phyloP scores from a whole-genome alignment of 1,140 invertebrate species.

The Drosophila rufa region DNA sequence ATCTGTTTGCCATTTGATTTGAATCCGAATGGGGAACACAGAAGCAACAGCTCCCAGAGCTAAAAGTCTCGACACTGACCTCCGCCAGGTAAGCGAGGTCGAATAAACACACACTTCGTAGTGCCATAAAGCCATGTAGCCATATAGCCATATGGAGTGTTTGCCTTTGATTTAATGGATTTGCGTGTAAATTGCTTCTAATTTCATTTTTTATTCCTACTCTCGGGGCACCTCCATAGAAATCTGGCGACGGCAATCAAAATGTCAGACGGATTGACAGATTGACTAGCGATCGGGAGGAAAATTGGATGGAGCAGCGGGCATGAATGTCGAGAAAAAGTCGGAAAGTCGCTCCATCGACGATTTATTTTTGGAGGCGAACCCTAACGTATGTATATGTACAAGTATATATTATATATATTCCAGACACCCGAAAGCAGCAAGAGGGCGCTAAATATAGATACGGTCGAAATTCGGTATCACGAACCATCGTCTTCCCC shows the following conservation, averaged over 20 bases:
- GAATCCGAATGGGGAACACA: slow-evolving; percentile 22
- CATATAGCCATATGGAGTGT: slow-evolving; percentile 30
- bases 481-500: slow-evolving; percentile 11
- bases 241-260: slow-evolving; percentile 64
- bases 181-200: slow-evolving; percentile 69
- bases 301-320: slow-evolving; percentile 14
- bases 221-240: slow-evolving; percentile 22
- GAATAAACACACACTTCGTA: slow-evolving; percentile 22
- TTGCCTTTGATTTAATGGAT: slow-evolving; percentile 54
- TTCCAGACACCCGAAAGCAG: slow-evolving; percentile 34
- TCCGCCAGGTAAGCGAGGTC: slow-evolving; percentile 61
- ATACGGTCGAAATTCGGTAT: slow-evolving; percentile 20
- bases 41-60: slow-evolving; percentile 1
- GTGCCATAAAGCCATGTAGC: slow-evolving; percentile 1
- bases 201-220: slow-evolving; percentile 44
- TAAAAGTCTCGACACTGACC: slow-evolving; percentile 61
- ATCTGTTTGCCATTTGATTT: slow-evolving; percentile 46
- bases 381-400: slow-evolving; percentile 8
- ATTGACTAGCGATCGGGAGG: slow-evolving; percentile 64
- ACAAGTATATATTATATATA: slow-evolving; percentile 17
- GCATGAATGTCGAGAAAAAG: neutral
- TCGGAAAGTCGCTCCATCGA: slow-evolving; percentile 22
- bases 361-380: slow-evolving; percentile 46
- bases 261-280: slow-evolving; percentile 63
- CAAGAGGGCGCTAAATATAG: slow-evolving; percentile 27